These are phyloP conservation scores for Epizoanthus stellaris DNA, from an alignment of 92 coral and sea anemone genomes.

Conservation along the genomic window DNA sequence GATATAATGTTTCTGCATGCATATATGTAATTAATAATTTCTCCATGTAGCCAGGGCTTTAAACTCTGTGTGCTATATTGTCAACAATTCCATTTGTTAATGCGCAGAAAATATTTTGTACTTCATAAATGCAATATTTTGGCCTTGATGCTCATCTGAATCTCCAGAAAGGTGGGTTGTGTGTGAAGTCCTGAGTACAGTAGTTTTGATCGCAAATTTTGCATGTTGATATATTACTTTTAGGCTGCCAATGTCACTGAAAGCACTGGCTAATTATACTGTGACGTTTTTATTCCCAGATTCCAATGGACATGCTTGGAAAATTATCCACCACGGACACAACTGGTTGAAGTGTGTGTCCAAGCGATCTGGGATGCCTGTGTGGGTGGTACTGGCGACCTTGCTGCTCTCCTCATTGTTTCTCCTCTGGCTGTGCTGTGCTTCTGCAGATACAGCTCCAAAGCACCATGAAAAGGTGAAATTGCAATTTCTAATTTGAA, in stretches of 20 bases:
- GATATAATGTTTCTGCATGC: too few species aligned
- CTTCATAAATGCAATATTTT: too few species aligned
- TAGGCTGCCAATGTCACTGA: background rate
- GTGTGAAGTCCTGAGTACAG: background rate
- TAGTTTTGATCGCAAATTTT: background rate
- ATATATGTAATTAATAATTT: too few species aligned
- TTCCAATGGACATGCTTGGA: conserved; percentile 64
- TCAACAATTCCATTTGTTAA: too few species aligned
- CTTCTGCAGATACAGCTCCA: conserved; percentile 69
- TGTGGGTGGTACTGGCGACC: conserved; percentile 83
- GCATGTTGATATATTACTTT: conserved; percentile 10
- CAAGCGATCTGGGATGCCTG: conserved; percentile 87
- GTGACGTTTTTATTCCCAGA: conserved; percentile 29
- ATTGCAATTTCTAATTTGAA: background rate
- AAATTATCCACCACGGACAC: conserved; percentile 70
- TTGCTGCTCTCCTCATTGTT: conserved; percentile 86
- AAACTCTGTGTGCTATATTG: too few species aligned
- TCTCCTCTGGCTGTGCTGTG: conserved; percentile 92
- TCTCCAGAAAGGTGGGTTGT: too few species aligned
- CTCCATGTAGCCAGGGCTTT: too few species aligned
- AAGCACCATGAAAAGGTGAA: conserved; percentile 75
- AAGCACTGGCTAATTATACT: background rate
- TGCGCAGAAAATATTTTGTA: too few species aligned
- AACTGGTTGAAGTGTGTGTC: conserved; percentile 97
- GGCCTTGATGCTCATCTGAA: too few species aligned